phyloP scores from a whole-genome alignment of 2,888 invertebrate species.

The Arctia plantaginis region DNA sequence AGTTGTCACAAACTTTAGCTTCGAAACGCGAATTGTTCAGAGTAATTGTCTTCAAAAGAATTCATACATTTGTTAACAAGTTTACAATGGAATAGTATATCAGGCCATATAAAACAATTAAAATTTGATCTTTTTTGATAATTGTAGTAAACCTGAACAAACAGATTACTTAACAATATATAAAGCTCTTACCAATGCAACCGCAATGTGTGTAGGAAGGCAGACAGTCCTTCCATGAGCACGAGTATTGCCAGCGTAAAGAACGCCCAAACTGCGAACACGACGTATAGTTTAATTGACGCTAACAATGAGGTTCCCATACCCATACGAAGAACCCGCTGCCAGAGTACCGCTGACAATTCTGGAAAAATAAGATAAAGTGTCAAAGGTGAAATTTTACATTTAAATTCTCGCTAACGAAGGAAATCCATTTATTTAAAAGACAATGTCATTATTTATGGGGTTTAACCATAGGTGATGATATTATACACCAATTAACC shows the following conservation, averaged over 20 bases:
- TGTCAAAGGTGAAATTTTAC: too few species aligned
- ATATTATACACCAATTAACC: too few species aligned
- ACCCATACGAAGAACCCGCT: slow-evolving; percentile 88
- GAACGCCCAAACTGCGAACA: slow-evolving; percentile 92
- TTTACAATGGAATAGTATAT: not conserved
- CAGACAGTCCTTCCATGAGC: slow-evolving; percentile 96
- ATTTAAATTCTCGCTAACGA: too few species aligned
- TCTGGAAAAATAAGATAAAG: slow-evolving; percentile 77
- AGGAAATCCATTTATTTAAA: not conserved
- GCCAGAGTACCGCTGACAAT: slow-evolving; percentile 93
- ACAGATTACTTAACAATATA: not conserved
- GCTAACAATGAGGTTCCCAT: slow-evolving; percentile 67
- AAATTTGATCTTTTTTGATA: not conserved
- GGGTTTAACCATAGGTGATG: too few species aligned
- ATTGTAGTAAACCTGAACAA: not conserved
- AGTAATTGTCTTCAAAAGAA: too few species aligned
- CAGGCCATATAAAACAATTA: not conserved
- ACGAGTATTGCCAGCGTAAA: slow-evolving; percentile 94
- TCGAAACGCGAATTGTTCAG: not conserved
- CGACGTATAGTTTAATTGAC: slow-evolving; percentile 85
- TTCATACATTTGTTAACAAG: not conserved
- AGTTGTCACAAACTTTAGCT: not conserved
- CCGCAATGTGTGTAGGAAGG: slow-evolving; percentile 95
- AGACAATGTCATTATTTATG: too few species aligned
- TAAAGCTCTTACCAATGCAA: slow-evolving; percentile 90